These are phyloP conservation scores for Drosophila incognita DNA, from an alignment of 2,888 invertebrate species.

Conservation along the genomic window DNA sequence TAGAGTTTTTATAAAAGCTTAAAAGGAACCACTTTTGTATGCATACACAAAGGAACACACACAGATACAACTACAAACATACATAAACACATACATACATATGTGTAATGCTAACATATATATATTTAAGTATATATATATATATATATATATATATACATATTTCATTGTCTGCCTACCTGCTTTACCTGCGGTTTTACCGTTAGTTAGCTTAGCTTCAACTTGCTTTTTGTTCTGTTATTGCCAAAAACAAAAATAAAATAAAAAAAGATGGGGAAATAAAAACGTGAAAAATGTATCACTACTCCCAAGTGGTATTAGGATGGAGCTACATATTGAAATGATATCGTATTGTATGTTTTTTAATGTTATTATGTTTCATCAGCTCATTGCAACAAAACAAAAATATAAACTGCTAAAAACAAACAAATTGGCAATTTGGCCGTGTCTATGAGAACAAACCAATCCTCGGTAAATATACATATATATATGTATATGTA, in stretches of 20 bases:
- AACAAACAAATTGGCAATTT: conserved; percentile 6
- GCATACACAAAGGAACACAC: conserved; percentile 7
- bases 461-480: conserved; percentile 29
- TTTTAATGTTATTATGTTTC: conserved; percentile 36
- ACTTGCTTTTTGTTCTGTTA: conserved; percentile 59
- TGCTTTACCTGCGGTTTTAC: conserved; percentile 35
- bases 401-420: conserved; percentile 4
- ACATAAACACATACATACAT: not conserved
- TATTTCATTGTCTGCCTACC: conserved; percentile 13
- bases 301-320: conserved; percentile 4
- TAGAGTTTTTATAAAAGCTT: conserved; percentile 29
- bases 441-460: conserved; percentile 12
- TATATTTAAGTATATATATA: conserved; percentile 4
- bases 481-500: conserved; percentile 9
- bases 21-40: conserved; percentile 24
- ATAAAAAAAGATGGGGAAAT: not conserved
- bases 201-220: conserved; percentile 61
- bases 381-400: conserved; percentile 2
- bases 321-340: conserved; percentile 8
- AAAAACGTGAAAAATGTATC: conserved; percentile 3
- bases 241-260: conserved; percentile 31
- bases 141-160: not conserved
- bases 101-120: conserved; percentile 10
- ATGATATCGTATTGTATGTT: conserved; percentile 43
- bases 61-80: conserved; percentile 5